phyloP scores from a whole-genome alignment of 2,113 vertebrate genomes.

The Eulemur macaco region DNA sequence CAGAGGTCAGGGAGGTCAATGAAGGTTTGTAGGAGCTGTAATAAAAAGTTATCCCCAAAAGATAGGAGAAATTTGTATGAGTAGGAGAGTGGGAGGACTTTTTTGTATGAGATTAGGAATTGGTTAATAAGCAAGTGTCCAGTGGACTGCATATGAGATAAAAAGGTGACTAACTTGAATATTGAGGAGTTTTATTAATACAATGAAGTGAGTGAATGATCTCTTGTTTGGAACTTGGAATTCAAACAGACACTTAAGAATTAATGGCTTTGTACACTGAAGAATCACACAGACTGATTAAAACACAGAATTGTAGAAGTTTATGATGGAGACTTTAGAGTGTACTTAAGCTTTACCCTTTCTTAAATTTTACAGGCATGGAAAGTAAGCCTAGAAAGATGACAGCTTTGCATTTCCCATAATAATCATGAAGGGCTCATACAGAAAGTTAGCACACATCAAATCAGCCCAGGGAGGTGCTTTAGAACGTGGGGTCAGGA shows the following conservation, averaged over 20 bases:
- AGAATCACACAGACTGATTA: neutral
- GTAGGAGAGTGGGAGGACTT: neutral
- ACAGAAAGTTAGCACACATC: too few relatives aligned
- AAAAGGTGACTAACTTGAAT: neutral
- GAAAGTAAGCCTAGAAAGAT: neutral
- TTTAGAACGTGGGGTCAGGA: neutral
- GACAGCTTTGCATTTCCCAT: neutral
- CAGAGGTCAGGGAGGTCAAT: neutral
- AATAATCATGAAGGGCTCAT: neutral
- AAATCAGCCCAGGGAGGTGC: neutral
- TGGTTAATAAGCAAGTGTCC: neutral
- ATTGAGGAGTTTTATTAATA: neutral
- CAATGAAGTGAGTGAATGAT: neutral
- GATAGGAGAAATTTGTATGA: neutral
- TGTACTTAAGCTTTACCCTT: neutral
- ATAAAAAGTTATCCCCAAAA: neutral
- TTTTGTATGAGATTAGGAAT: neutral
- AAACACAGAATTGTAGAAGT: neutral
- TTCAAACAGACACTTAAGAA: neutral
- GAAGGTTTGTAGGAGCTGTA: neutral
- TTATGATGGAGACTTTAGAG: neutral
- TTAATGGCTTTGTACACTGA: neutral
- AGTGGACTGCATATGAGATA: neutral
- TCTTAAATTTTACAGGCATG: neutral
- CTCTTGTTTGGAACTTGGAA: neutral